Evolutionary conservation across 2,797 vertebrate species (phyloP).

Genomic region (Protonibea diacanthus): DNA sequence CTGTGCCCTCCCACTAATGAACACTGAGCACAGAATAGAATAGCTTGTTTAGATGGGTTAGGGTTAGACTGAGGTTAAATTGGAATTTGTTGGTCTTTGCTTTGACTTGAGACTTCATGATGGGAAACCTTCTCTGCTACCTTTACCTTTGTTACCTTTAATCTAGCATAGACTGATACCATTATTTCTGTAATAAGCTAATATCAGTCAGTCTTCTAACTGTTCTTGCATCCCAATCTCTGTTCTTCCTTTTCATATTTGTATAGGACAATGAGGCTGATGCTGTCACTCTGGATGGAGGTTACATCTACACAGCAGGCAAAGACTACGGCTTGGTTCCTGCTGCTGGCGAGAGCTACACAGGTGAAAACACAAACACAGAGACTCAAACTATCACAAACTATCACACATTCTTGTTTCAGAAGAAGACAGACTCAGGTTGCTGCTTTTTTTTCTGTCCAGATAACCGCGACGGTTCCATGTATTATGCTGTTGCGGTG

Average conservation of each 20-base stretch:
- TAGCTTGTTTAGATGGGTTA: too few relatives aligned
- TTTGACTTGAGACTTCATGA: too few relatives aligned
- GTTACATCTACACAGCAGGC: constrained; percentile 92
- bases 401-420: background rate
- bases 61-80: too few relatives aligned
- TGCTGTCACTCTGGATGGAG: constrained; percentile 89
- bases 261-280: constrained; percentile 89
- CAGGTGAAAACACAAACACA: constrained; percentile 80
- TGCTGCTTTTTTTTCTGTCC: background rate
- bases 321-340: constrained; percentile 91
- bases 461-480: constrained; percentile 84
- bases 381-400: background rate
- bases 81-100: too few relatives aligned
- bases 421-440: background rate
- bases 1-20: too few relatives aligned
- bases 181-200: background rate
- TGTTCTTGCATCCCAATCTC: background rate
- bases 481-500: constrained; percentile 92
- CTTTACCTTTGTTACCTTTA: background rate
- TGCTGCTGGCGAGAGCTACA: constrained; percentile 92
- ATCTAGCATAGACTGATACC: background rate
- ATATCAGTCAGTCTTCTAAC: background rate
- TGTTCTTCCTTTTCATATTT: background rate
- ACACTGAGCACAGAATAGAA: too few relatives aligned
- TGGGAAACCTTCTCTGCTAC: too few relatives aligned